A percentile compares a stretch with the other conserved stretches of the same genome.
These are phyloP conservation scores for Deroptyus accipitrinus DNA, from an alignment of 2,113 vertebrate species.

Conservation along the genomic window DNA sequence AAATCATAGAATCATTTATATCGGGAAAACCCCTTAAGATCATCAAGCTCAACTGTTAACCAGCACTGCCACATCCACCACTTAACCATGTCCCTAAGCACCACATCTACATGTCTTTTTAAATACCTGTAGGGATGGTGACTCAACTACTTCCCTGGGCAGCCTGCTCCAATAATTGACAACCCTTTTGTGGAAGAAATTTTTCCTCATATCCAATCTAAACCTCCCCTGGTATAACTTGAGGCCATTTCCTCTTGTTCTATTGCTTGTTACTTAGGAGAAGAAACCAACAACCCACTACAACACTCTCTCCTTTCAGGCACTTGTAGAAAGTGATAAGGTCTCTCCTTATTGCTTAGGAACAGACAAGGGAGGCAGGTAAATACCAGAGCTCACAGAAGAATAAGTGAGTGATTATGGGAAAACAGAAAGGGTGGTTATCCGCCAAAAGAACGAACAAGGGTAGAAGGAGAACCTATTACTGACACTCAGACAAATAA, in stretches of 20 bases:
- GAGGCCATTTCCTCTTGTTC: background rate
- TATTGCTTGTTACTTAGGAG: background rate
- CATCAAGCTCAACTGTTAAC: background rate
- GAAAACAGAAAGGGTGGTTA: background rate
- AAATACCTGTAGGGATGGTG: background rate
- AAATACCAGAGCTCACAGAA: background rate
- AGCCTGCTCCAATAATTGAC: background rate
- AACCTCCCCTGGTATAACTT: background rate
- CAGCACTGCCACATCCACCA: background rate
- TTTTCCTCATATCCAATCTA: background rate
- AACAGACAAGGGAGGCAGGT: background rate
- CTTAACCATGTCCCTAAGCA: background rate
- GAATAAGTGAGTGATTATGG: background rate
- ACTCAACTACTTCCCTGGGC: background rate
- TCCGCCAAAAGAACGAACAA: background rate
- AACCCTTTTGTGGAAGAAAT: background rate
- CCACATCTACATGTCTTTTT: background rate
- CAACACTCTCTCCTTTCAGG: background rate
- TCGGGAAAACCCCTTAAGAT: background rate
- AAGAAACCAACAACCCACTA: background rate
- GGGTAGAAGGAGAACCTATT: background rate
- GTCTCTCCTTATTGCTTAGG: background rate
- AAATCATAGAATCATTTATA: background rate
- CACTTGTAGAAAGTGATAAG: rapidly evolving
- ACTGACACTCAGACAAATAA: background rate